These are phyloP conservation scores for Meda fulgida DNA, from an alignment of 2,797 vertebrate species.

Conservation along the genomic window DNA sequence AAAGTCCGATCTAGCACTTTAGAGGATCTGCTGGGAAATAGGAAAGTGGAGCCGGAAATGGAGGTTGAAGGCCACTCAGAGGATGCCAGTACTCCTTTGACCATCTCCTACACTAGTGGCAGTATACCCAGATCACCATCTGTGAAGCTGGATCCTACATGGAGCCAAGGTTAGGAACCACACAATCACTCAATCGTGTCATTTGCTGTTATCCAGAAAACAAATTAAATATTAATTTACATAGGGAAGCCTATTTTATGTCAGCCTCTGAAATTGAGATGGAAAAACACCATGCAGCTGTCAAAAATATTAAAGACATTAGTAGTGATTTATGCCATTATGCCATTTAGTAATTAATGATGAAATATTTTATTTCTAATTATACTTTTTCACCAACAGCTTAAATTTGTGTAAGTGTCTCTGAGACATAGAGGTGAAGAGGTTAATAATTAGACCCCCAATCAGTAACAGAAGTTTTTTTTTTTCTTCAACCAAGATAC, in stretches of 20 bases:
- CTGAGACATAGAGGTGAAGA: background rate
- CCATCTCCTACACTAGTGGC: constrained; percentile 83
- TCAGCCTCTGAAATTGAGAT: background rate
- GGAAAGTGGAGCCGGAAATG: constrained; percentile 81
- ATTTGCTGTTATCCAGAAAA: background rate
- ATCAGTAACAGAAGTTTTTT: background rate
- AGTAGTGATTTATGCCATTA: too few species aligned
- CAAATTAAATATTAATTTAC: background rate
- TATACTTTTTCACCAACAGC: background rate
- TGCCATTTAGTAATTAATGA: too few species aligned
- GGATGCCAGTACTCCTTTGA: constrained; percentile 83
- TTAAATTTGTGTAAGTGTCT: background rate
- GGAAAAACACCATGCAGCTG: background rate
- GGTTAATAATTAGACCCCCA: constrained; percentile 37
- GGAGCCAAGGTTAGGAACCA: constrained; percentile 83
- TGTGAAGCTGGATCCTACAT: constrained; percentile 80
- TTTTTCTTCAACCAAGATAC: background rate
- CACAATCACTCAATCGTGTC: background rate
- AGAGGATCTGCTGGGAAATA: constrained; percentile 88
- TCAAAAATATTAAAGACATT: too few species aligned
- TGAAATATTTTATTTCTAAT: background rate
- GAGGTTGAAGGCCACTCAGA: constrained; percentile 77
- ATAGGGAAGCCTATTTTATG: background rate
- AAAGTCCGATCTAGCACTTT: constrained; percentile 82
- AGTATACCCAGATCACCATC: constrained; percentile 77